These are phyloP conservation scores for Cheirogaleus medius DNA, from an alignment of 2,113 vertebrate genomes.

Conservation along the genomic window DNA sequence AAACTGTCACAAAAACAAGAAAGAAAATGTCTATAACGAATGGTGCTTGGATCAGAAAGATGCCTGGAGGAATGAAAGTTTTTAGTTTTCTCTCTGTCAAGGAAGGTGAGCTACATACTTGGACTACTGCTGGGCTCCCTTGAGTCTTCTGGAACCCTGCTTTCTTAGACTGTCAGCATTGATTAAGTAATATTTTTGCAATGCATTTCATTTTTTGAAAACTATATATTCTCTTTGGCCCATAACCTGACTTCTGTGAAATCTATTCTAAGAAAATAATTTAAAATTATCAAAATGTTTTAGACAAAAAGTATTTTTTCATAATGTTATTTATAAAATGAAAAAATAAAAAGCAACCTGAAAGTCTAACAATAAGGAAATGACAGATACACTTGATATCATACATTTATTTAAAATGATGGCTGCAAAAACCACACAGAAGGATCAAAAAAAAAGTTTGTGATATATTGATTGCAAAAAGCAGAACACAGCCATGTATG, in stretches of 20 bases:
- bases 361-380: neutral
- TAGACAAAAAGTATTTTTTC: neutral
- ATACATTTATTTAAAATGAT: neutral
- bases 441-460: neutral
- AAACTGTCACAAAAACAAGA: neutral
- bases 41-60: neutral
- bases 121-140: neutral
- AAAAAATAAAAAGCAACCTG: constrained; percentile 19
- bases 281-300: constrained; percentile 46
- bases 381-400: neutral
- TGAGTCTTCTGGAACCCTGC: neutral
- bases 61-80: neutral
- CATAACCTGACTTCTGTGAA: constrained; percentile 8
- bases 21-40: neutral
- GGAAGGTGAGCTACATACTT: neutral
- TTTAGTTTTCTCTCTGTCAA: neutral
- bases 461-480: neutral
- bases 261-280: constrained; percentile 48
- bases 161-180: constrained; percentile 45
- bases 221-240: neutral
- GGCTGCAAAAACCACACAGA: neutral
- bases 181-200: constrained; percentile 24
- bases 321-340: constrained; percentile 22
- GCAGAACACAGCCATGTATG: neutral
- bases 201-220: constrained; percentile 15